Evolutionary conservation across 2,113 vertebrate genomes (phyloP), one percentile per base, ranked within the genome.

Genomic region (Balaenoptera acutorostrata): DNA sequence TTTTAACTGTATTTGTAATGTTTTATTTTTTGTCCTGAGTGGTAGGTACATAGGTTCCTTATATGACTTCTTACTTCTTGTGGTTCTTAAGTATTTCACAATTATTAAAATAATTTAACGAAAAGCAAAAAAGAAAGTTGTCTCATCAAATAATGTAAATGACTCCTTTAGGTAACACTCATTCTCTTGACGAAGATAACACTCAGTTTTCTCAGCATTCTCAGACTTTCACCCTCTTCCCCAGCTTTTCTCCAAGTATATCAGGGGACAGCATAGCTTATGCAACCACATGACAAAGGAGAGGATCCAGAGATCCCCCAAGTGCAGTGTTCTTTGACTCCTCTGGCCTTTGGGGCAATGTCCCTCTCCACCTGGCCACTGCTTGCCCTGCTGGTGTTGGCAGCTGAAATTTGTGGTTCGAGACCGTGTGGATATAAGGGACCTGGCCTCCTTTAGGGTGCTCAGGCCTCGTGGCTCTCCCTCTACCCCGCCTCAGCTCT

Each of bases 71-170:
- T 85, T 59, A 49, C 78, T 96, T 94, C 68, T 31, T 33, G 17
- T 86, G 39, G 64, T 66, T 90, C 77, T 83, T 85, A 95, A 89
- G 68, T 86, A 93, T 74, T 80, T 89, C 74, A 80, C 36, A 88
- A 64, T 84, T 23, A 82, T 64, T 2, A 81, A 90, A 92, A 86
- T 86, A 49, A 92, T 46, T 66, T 85, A 72, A 57, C 29, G 36
- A 33, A 74, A 80, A 85, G 27, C 25, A n/a, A n/a, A 27, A 55
- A 33, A n/a, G 27, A 91, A 25, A 61, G 57, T 81, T 41, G 7
- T 71, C 49, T 88, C 78, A 80, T 80, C 27, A 49, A 52, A 84
- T 59, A 64, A 95, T 75, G 87, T 31, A 92, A 97, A 57, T 5
- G 71, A 94, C 44, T 88, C 64, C 17, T 77, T 91, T 63, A 94